Conservation (phyloP, 1,140 invertebrate genomes). For the Diorhabda sublineata region DNA sequence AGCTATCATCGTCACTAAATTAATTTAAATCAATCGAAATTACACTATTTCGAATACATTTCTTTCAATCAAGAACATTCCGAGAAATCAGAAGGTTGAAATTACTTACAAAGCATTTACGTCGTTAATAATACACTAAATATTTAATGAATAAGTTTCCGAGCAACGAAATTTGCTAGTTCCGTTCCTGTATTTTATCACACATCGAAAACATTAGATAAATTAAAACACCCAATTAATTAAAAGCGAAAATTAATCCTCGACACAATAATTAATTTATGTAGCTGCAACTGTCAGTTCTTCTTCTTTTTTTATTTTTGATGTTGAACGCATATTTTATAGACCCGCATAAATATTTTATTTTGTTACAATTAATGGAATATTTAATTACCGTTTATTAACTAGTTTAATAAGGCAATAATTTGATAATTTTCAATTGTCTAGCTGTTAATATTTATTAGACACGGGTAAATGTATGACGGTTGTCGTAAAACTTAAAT, state of each 20-base stretch:
- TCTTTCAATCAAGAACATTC: constrained; percentile 28
- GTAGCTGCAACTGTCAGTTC: not conserved
- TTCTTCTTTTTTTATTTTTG: not conserved
- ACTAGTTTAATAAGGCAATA: constrained; percentile 8
- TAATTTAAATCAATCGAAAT: constrained; percentile 37
- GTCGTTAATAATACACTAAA: too few species aligned
- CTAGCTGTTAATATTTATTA: constrained; percentile 4
- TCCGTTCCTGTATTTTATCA: not conserved
- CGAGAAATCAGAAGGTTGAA: constrained; percentile 20
- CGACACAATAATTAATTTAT: not conserved
- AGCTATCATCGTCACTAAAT: constrained; percentile 26
- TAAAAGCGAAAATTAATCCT: not conserved
- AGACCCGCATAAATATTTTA: constrained; percentile 13
- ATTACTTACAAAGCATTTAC: constrained; percentile 7
- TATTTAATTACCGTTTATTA: constrained; percentile 12
- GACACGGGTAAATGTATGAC: not conserved
- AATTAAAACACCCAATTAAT: constrained; percentile 1
- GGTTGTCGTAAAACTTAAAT: not conserved
- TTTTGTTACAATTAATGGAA: constrained; percentile 9
- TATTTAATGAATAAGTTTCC: too few species aligned
- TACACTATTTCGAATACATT: constrained; percentile 32
- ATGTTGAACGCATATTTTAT: not conserved
- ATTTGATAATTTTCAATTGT: constrained; percentile 16
- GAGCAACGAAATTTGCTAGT: too few species aligned
- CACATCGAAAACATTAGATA: not conserved